phyloP scores from a whole-genome alignment of 2,888 invertebrate species.

The Andrena camellia region DNA sequence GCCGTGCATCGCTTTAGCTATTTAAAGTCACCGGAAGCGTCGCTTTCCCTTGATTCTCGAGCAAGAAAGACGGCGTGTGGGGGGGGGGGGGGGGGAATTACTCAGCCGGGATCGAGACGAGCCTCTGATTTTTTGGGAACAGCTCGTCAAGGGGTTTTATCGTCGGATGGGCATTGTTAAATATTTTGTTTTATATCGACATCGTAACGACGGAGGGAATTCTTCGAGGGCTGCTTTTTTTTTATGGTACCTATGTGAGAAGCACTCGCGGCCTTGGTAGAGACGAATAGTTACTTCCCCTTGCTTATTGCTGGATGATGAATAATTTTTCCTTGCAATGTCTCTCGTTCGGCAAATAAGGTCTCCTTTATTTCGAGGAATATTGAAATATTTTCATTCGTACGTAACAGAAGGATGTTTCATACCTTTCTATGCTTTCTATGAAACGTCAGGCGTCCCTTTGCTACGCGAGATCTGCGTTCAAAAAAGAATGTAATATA shows the following conservation, averaged over 20 bases:
- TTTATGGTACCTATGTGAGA: too few relatives aligned
- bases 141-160: too few relatives aligned
- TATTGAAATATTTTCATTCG: slow-evolving; percentile 29
- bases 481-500: slow-evolving; percentile 33
- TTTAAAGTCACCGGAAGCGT: not conserved
- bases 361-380: not conserved
- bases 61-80: too few relatives aligned
- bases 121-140: not conserved
- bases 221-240: too few relatives aligned
- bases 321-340: slow-evolving; percentile 5
- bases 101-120: not conserved
- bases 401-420: slow-evolving; percentile 27
- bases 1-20: not conserved
- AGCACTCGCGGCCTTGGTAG: too few relatives aligned
- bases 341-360: slow-evolving; percentile 8
- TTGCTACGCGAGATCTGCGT: slow-evolving; percentile 27
- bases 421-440: slow-evolving; percentile 14
- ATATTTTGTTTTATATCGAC: too few relatives aligned
- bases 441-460: slow-evolving; percentile 31
- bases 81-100: not conserved
- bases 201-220: too few relatives aligned
- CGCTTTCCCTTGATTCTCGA: not conserved
- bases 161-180: too few relatives aligned
- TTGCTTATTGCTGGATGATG: too few relatives aligned
- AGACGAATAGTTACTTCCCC: too few relatives aligned